These are phyloP conservation scores for Salmo trutta DNA, from an alignment of 2,797 vertebrate genomes.

Conservation along the genomic window DNA sequence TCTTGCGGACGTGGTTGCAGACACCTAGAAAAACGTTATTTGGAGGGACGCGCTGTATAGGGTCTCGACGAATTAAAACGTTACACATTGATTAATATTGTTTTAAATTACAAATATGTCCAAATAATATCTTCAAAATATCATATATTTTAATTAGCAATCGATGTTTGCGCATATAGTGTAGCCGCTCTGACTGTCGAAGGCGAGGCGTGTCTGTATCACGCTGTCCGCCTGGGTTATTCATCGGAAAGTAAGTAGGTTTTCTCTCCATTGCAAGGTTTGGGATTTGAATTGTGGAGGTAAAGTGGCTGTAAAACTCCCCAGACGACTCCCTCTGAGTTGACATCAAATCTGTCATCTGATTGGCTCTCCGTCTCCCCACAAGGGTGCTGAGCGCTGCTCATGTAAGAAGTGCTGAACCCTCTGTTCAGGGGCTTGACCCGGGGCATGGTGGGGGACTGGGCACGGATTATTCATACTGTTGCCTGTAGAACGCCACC, in stretches of 20 bases:
- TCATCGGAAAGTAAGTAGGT: constrained; percentile 9
- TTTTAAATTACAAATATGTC: neutral
- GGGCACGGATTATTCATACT: constrained; percentile 14
- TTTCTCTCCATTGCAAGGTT: constrained; percentile 62
- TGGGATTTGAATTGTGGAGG: constrained; percentile 89
- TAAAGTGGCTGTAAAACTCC: constrained; percentile 86
- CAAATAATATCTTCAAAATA: neutral
- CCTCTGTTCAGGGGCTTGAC: constrained; percentile 20
- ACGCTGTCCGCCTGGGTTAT: neutral
- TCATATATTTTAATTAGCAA: neutral
- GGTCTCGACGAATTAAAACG: constrained; percentile 23
- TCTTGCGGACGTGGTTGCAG: constrained; percentile 61
- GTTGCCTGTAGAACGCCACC: neutral
- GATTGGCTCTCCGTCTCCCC: constrained; percentile 88
- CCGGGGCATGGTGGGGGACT: constrained; percentile 1
- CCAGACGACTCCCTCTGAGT: constrained; percentile 84
- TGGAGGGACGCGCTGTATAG: constrained; percentile 42
- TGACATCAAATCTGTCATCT: constrained; percentile 89
- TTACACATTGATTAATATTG: neutral
- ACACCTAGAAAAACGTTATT: constrained; percentile 59
- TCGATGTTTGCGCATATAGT: neutral
- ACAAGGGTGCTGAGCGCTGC: constrained; percentile 80
- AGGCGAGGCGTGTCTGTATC: neutral
- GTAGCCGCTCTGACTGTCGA: neutral
- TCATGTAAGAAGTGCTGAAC: constrained; percentile 35